A percentile compares a stretch with the other conserved stretches of the same genome.
phyloP scores from a whole-genome alignment of 2,888 invertebrate species.

The Morpho deidamia region DNA sequence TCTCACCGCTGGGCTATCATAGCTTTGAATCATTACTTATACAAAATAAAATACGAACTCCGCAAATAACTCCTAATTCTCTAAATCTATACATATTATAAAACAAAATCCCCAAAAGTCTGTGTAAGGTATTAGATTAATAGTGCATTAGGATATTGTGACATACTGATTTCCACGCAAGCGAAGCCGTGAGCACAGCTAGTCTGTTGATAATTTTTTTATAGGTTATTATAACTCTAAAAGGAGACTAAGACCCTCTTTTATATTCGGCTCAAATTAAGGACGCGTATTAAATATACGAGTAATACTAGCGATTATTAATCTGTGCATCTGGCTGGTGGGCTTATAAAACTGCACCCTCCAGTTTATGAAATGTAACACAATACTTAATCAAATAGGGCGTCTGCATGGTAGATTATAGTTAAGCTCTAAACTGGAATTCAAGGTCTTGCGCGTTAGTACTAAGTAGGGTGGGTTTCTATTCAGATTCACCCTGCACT shows the following conservation, averaged over 20 bases:
- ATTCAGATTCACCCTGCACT: not conserved
- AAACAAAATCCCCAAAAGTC: too few species aligned
- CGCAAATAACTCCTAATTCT: too few species aligned
- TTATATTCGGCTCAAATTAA: not conserved
- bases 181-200: too few species aligned
- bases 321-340: not conserved
- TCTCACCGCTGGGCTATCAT: too few species aligned
- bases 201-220: not conserved
- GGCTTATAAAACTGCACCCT: not conserved
- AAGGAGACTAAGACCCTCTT: not conserved
- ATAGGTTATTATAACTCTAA: not conserved
- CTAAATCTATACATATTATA: too few species aligned
- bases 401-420: slow-evolving; percentile 1
- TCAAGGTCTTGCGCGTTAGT: slow-evolving; percentile 8
- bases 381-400: slow-evolving; percentile 1
- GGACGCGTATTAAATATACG: slow-evolving; percentile 11
- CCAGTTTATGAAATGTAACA: not conserved
- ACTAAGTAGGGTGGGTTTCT: not conserved
- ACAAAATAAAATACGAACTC: too few species aligned
- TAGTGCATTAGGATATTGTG: too few species aligned
- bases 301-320: not conserved
- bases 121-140: too few species aligned
- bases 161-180: too few species aligned
- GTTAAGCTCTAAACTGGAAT: slow-evolving; percentile 1
- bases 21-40: too few species aligned